Percentiles rank a stretch among this genome's conserved stretches.
These are phyloP conservation scores for Tetrapedia diversipes DNA, from an alignment of 2,888 invertebrate genomes.

Conservation along the genomic window DNA sequence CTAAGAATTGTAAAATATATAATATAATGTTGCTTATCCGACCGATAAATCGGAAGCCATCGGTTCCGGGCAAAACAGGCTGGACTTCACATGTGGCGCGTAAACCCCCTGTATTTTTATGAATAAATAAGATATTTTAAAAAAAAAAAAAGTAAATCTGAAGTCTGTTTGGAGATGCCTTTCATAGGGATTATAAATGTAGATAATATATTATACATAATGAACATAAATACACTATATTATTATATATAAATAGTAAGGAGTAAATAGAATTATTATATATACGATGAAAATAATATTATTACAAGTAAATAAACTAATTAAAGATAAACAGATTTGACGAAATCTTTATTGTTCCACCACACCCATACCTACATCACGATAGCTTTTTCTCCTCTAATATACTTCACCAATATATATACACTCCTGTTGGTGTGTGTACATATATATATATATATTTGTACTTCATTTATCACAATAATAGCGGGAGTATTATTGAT, in stretches of 20 bases:
- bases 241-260: constrained; percentile 79
- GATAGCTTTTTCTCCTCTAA: constrained; percentile 7
- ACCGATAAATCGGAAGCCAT: constrained; percentile 55
- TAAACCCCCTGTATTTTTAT: constrained; percentile 81
- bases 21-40: constrained; percentile 57
- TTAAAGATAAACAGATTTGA: constrained; percentile 79
- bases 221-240: constrained; percentile 83
- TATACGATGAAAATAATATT: constrained; percentile 78
- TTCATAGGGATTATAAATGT: constrained; percentile 83
- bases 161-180: constrained; percentile 83
- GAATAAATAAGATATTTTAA: constrained; percentile 83
- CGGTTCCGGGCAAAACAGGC: constrained; percentile 68
- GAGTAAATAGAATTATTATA: constrained; percentile 76
- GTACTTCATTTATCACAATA: constrained; percentile 54
- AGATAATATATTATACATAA: constrained; percentile 83
- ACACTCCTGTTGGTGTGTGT: not conserved
- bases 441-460: constrained; percentile 33
- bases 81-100: constrained; percentile 64
- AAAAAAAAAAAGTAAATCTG: constrained; percentile 80
- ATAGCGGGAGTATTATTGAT: constrained; percentile 60
- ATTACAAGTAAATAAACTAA: constrained; percentile 83
- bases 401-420: constrained; percentile 8
- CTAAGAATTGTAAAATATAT: constrained; percentile 50
- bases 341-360: constrained; percentile 57
- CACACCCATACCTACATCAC: constrained; percentile 45